Base-by-base conservation (phyloP, 2,113 vertebrate genomes). In the Solenodon paradoxus region DNA sequence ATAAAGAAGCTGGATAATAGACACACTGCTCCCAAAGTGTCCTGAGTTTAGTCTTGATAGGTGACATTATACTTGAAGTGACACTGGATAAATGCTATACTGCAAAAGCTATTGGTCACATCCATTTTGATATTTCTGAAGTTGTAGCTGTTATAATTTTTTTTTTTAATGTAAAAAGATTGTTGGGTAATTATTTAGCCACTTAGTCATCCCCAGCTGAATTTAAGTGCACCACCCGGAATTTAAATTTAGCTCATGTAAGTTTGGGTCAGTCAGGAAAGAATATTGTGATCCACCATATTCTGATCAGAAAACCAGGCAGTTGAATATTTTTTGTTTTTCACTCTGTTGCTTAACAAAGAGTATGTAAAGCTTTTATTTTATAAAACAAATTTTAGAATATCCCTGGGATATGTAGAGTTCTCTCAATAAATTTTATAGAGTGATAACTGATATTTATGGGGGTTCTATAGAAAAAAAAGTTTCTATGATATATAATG, bases 1-100 rank as follows among this genome's bases (percentile, higher is more conserved):
- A 45, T 30, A 81, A 32, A 74, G 26, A 90, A 79, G 32, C 35
- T 59, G 26, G 2, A 55, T 83, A n/a, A n/a, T n/a, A n/a, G n/a
- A n/a, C n/a, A n/a, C n/a, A n/a, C 42, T 68, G 30, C 97, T 96
- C 86, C 47, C 63, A 83, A 20, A 81, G 17, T 81, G 45, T 53
- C 35, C 68, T 66, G 38, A 83, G 51, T 94, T 92, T 83, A 88
- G 2, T 90, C 92, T 75, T 47, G 30, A 71, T 47, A 72, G 63
- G 91, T 32, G 42, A 68, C 8, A 17, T 38, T 92, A 35, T 71
- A 53, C 40, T 88, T 90, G n/a, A 85, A 77, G 38, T 38, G 10
- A 45, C 19, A 38, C 78, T 93, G 10, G 47, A 5, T 93, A 94
- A 96, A 57, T 71, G 77, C n/a, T 40, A 72, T 40, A 11, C 32